Conservation (phyloP, 2,797 vertebrate genomes). For the Crax fasciolata region DNA sequence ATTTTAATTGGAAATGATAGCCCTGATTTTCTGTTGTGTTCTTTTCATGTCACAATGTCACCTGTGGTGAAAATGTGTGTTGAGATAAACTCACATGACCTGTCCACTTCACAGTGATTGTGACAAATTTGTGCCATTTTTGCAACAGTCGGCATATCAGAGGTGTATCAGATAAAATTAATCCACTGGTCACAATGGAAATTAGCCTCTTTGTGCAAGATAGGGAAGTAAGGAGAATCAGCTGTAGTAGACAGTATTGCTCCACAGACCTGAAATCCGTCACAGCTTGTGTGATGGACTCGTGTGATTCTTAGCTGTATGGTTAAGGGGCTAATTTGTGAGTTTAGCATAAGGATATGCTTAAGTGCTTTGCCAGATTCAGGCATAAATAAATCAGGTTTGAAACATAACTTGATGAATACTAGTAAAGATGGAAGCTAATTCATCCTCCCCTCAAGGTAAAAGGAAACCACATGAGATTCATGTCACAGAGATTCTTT, state of each 20-base stretch:
- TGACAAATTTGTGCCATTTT: neutral
- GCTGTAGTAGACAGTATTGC: neutral
- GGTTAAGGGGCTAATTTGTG: slow-evolving; percentile 1
- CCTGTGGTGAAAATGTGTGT: neutral
- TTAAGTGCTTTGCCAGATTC: slow-evolving; percentile 24
- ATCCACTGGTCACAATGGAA: neutral
- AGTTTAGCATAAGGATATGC: slow-evolving; percentile 11
- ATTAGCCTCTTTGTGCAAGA: neutral
- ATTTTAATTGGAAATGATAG: neutral
- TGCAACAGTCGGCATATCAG: neutral
- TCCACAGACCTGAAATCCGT: neutral
- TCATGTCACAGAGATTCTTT: neutral
- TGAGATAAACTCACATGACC: slow-evolving; percentile 14
- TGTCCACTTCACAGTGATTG: neutral
- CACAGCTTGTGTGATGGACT: neutral
- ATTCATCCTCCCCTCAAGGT: neutral
- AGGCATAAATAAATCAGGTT: slow-evolving; percentile 25
- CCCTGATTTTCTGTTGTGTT: slow-evolving; percentile 12
- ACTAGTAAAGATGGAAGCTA: neutral
- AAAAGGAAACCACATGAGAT: neutral
- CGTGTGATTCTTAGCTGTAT: neutral
- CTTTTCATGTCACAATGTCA: slow-evolving; percentile 12
- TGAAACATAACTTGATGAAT: slow-evolving; percentile 25
- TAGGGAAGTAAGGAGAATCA: neutral
- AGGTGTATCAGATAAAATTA: neutral